Percentiles rank a stretch among this genome's conserved stretches.
Conservation (phyloP, 2,888 invertebrate genomes). For the Ennomos erosarius region DNA sequence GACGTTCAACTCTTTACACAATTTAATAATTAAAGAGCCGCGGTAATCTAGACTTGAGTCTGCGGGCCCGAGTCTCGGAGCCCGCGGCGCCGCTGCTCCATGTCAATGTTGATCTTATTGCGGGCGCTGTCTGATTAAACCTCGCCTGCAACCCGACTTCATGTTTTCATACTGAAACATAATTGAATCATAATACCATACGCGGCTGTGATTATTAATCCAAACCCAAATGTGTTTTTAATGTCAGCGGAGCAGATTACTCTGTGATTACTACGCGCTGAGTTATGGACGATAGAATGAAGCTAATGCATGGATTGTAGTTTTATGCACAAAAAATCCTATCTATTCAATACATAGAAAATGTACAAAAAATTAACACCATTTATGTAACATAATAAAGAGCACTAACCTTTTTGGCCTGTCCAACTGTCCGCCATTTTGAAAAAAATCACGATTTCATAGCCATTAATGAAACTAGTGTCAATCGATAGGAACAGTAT, state of each 20-base stretch:
- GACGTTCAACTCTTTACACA: slow-evolving; percentile 76
- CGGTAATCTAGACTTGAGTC: slow-evolving; percentile 64
- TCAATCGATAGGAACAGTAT: too few relatives aligned
- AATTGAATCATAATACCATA: slow-evolving; percentile 70
- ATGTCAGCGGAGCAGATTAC: slow-evolving; percentile 29
- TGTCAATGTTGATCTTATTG: slow-evolving; percentile 71
- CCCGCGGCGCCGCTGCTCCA: slow-evolving; percentile 43
- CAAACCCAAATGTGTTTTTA: slow-evolving; percentile 30
- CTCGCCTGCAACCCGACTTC: slow-evolving; percentile 51
- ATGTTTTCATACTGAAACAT: slow-evolving; percentile 63
- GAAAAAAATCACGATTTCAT: too few relatives aligned
- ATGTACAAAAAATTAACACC: too few relatives aligned
- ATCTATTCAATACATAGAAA: too few relatives aligned
- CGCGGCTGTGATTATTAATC: slow-evolving; percentile 39
- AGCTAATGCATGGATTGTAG: too few relatives aligned
- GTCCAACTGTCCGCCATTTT: too few relatives aligned
- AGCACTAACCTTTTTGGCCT: too few relatives aligned
- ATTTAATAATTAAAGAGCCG: slow-evolving; percentile 75
- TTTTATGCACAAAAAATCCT: too few relatives aligned
- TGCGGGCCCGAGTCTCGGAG: slow-evolving; percentile 27
- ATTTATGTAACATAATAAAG: too few relatives aligned
- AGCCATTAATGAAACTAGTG: too few relatives aligned
- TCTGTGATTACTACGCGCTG: slow-evolving; percentile 4
- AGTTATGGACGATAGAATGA: neutral
- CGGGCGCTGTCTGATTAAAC: slow-evolving; percentile 68